These are phyloP conservation scores for Entosphenus tridentatus DNA, from an alignment of 2,113 vertebrate genomes.

Conservation along the genomic window DNA sequence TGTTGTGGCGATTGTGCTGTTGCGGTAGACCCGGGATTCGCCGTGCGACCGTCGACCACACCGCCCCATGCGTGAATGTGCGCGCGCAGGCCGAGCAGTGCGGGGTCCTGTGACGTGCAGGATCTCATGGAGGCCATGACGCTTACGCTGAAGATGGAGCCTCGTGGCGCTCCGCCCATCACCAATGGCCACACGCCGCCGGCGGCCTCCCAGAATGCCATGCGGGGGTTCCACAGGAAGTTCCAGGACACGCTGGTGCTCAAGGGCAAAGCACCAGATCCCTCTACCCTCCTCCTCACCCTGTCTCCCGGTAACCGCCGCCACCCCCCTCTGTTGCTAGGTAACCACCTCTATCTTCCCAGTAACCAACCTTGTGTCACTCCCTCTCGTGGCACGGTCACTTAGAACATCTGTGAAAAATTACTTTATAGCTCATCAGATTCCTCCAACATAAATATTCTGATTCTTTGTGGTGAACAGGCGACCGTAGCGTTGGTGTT, in stretches of 20 bases:
- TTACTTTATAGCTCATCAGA: no score
- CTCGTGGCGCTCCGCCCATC: slow-evolving; percentile 19
- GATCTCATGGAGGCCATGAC: slow-evolving; percentile 87
- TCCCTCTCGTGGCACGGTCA: no score
- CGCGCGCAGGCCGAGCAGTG: slow-evolving; percentile 26
- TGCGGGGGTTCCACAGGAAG: slow-evolving; percentile 52
- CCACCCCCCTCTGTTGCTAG: no score
- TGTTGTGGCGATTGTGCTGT: background rate
- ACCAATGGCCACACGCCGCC: slow-evolving; percentile 16
- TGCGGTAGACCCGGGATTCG: background rate
- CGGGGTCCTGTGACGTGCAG: slow-evolving; percentile 42
- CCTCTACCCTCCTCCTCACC: no score
- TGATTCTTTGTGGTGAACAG: no score
- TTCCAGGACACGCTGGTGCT: slow-evolving; percentile 71
- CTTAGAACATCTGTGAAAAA: no score
- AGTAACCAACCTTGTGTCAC: no score
- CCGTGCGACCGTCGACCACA: background rate
- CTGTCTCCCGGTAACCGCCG: no score
- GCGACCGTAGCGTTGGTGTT: no score
- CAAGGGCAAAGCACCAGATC: slow-evolving; percentile 43
- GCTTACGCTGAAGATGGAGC: slow-evolving; percentile 50
- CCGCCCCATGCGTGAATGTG: background rate
- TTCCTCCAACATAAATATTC: no score
- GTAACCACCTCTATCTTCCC: no score
- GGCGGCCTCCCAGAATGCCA: slow-evolving; percentile 19